Base-by-base conservation (phyloP, 2,113 vertebrate species). In the Ranitomeya variabilis region DNA sequence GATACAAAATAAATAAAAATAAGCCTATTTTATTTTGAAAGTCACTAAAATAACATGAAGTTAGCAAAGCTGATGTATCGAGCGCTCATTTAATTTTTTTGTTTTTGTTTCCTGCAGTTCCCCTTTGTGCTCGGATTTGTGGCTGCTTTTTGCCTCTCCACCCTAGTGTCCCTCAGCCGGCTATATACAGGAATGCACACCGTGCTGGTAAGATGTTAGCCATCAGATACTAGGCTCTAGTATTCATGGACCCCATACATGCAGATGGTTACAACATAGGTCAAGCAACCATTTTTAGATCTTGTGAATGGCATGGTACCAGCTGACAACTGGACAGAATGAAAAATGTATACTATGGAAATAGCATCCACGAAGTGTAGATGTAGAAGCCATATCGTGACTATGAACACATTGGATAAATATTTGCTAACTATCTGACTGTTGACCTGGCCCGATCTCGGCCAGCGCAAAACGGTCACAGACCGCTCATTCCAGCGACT, bases 161-260 rank as follows among this genome's bases (percentile, higher is more conserved):
- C 37, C 37, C 37, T 45, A 45, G 37, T 45, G 37, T 45, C 37
- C 37, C 37, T 45, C 37, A 45, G 37, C 37, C 5, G 37, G 37
- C 37, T 45, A 45, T 45, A 45, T 45, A 45, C 37, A 45, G 37
- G 37, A 45, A 45, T 91, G 83, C 93, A 26, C 15, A 10, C 11
- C 7, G 97, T 98, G 2, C 93, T 99, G 99, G 99, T 99, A 94
- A 97, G 97, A 52, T 57, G 11, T 57, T 7, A 15, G 2, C 64
- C 64, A 9, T 8, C n/a, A n/a, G 21, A 66, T 67, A 18, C 9
- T 21, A 69, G 23, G 31, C 23, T 14, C 67, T 26, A 26, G 23
- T 45, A 74, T 7, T 45, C 3, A 18, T 74, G 71, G 71, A 18
- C 15, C 7, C 16, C 26, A 74, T 74, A 16, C 23, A 31, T 74